phyloP scores from a whole-genome alignment of 2,888 invertebrate species.

The Digitonthophagus gazella region DNA sequence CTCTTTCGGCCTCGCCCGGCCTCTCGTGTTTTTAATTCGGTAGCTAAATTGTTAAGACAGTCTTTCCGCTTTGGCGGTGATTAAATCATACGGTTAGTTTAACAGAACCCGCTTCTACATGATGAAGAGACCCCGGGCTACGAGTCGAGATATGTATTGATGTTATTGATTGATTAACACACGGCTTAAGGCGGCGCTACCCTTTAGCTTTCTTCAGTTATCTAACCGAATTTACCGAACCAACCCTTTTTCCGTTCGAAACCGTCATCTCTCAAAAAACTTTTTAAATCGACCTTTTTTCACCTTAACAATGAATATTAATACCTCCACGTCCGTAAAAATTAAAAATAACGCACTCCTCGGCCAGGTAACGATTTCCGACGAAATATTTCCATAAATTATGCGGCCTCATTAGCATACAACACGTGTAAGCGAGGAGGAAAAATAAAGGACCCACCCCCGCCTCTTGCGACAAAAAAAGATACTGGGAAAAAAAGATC shows the following conservation, averaged over 20 bases:
- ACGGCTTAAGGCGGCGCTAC: constrained; percentile 33
- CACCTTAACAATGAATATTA: not conserved
- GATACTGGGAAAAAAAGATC: not conserved
- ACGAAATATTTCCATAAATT: not conserved
- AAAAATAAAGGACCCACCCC: not conserved
- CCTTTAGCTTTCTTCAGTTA: too few relatives aligned
- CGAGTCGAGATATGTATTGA: constrained; percentile 40
- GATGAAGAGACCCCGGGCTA: constrained; percentile 43
- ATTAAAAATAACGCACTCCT: not conserved
- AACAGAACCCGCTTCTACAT: constrained; percentile 46
- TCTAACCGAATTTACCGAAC: too few relatives aligned
- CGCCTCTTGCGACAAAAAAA: not conserved
- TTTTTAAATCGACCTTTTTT: not conserved
- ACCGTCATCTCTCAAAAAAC: too few relatives aligned
- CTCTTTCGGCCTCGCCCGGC: not conserved
- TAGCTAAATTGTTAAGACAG: constrained; percentile 52
- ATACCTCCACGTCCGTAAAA: not conserved
- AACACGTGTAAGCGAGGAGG: not conserved
- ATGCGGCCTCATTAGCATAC: not conserved
- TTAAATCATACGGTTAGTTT: constrained; percentile 54
- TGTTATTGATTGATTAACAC: constrained; percentile 53
- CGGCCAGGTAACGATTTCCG: not conserved
- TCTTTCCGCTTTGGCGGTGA: constrained; percentile 51
- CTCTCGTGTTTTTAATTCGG: constrained; percentile 47
- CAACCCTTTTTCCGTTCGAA: too few relatives aligned